Conservation (phyloP, 1,140 invertebrate genomes). For the Drosophila sproati region DNA sequence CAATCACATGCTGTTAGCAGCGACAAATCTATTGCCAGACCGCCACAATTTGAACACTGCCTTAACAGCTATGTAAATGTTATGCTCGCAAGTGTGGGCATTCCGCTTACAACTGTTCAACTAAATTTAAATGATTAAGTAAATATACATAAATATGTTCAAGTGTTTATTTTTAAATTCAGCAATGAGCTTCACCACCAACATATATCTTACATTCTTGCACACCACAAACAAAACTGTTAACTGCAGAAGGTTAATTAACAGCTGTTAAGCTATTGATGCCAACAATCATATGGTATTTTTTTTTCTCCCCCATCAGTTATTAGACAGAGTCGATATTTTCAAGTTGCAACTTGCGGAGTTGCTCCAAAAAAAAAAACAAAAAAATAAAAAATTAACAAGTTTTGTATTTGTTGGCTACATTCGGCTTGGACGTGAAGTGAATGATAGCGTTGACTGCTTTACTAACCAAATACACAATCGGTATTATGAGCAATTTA, state of each 20-base stretch:
- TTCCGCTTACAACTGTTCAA: too few species aligned
- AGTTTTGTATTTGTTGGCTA: constrained; percentile 30
- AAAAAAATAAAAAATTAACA: not conserved
- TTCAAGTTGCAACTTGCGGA: constrained; percentile 20
- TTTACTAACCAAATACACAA: constrained; percentile 77
- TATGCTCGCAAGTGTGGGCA: not conserved
- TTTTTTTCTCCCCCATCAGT: constrained; percentile 8
- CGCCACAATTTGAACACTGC: not conserved
- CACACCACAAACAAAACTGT: not conserved
- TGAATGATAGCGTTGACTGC: constrained; percentile 82
- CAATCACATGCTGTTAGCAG: not conserved
- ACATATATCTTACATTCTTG: too few species aligned
- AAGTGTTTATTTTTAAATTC: too few species aligned
- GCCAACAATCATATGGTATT: constrained; percentile 19
- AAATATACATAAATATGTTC: too few species aligned
- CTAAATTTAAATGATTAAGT: too few species aligned
- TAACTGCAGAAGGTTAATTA: not conserved
- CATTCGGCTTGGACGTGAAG: constrained; percentile 48
- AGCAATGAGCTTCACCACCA: too few species aligned
- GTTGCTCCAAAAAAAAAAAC: constrained; percentile 6
- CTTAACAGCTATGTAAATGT: not conserved
- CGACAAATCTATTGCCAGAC: not conserved
- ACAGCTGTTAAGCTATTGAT: constrained; percentile 16
- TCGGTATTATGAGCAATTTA: constrained; percentile 84
- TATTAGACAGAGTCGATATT: constrained; percentile 19